Evolutionary conservation across 92 coral and sea anemone genomes (phyloP), one percentile per base, ranked within the genome.

Genomic region (Palythoa caribaeorum): DNA sequence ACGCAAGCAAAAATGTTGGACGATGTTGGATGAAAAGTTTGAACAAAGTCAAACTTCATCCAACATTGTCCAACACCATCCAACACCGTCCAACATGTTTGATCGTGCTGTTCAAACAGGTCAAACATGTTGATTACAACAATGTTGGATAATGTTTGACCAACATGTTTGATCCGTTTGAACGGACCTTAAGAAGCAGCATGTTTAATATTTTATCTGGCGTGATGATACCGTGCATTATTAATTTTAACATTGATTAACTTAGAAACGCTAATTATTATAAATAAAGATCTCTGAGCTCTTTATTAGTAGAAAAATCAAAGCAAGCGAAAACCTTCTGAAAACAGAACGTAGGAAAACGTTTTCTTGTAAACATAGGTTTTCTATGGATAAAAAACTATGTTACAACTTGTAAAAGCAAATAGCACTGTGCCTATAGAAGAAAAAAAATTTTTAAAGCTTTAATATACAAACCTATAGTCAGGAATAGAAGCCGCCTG

Each of bases 401-500:
- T 8, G 50, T 44, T 4, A 44, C 50, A 44, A 44, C 4, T 44
- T 44, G 7, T 44, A 44, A 59, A 59, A 59, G 65, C 3, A 5
- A 10, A 17, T 14, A 17, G 65, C 19, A 59, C 17, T 59, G 10
- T 59, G 17, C 13, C 1, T 11, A 15, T 15, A 75, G 20, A 40
- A 40, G 3, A 44, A 44, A 44, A 44, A 44, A 0, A 0, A 1
- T 44, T 10, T 19, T n/a, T 16, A 44, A 75, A 3, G 52, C 55
- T 77, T 71, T 66, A 21, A 19, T 13, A 50, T 70, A 73, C 96
- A 84, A 63, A 97, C 99, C 99, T 90, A 80, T 97, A 97, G 73
- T 97, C 99, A 51, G 99, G 99, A 90, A 97, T 97, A 19, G 98
- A 91, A 38, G 99, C 99, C 13, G 99, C 99, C 99, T 97, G 71